These are phyloP conservation scores for Melitaea cinxia DNA, from an alignment of 1,140 invertebrate genomes.

Conservation along the genomic window DNA sequence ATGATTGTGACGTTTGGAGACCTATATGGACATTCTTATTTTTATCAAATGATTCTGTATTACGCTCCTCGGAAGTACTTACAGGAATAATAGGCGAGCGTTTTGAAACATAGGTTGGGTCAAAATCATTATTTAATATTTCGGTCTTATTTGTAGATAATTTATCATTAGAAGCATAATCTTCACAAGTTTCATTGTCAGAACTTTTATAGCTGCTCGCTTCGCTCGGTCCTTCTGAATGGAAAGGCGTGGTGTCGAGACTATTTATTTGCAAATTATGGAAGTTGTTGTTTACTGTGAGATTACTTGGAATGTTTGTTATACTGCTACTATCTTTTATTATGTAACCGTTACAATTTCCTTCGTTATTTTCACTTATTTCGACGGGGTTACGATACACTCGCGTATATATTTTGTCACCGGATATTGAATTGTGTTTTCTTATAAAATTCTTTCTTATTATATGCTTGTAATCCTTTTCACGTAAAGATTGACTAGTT, in stretches of 20 bases:
- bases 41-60: conserved; percentile 39
- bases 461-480: conserved; percentile 67
- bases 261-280: conserved; percentile 61
- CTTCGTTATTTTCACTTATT: conserved; percentile 37
- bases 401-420: conserved; percentile 74
- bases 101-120: conserved; percentile 23
- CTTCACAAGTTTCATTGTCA: conserved; percentile 74
- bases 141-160: conserved; percentile 38
- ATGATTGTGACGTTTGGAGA: conserved; percentile 71
- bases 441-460: conserved; percentile 58
- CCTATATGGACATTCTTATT: conserved; percentile 30
- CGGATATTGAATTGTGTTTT: conserved; percentile 76
- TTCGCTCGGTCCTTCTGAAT: conserved; percentile 70
- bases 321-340: conserved; percentile 54
- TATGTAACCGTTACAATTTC: conserved; percentile 43
- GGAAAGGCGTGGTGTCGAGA: conserved; percentile 67
- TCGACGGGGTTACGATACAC: conserved; percentile 55
- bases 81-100: conserved; percentile 38
- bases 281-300: conserved; percentile 58
- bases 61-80: conserved; percentile 40
- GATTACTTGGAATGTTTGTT: conserved; percentile 73
- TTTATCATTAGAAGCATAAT: conserved; percentile 36
- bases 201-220: conserved; percentile 81
- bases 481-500: conserved; percentile 65
- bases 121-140: conserved; percentile 25